Evolutionary conservation across 2,888 invertebrate species (phyloP).

Genomic region (Nephrotoma appendiculata): DNA sequence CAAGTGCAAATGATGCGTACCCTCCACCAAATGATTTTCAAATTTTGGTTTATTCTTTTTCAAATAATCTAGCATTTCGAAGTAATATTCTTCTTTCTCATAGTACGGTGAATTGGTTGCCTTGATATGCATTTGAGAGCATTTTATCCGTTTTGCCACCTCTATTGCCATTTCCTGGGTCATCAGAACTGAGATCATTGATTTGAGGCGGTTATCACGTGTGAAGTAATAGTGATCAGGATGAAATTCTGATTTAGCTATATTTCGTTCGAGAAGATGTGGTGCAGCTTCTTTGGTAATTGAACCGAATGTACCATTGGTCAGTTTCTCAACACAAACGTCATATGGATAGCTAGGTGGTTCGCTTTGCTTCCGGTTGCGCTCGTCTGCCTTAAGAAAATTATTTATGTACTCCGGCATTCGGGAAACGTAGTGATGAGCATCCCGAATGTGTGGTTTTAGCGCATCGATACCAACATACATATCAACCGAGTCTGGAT

Average conservation of each 20-base stretch:
- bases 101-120: slow-evolving; percentile 40
- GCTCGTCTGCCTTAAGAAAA: slow-evolving; percentile 34
- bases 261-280: slow-evolving; percentile 41
- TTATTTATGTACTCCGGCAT: slow-evolving; percentile 33
- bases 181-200: slow-evolving; percentile 15
- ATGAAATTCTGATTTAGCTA: slow-evolving; percentile 38
- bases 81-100: slow-evolving; percentile 39
- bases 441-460: slow-evolving; percentile 25
- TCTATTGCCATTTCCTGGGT: slow-evolving; percentile 36
- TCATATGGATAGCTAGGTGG: slow-evolving; percentile 49
- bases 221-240: slow-evolving; percentile 46
- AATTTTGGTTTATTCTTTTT: slow-evolving; percentile 35
- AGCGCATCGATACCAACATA: slow-evolving; percentile 27
- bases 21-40: slow-evolving; percentile 45
- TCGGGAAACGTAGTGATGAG: slow-evolving; percentile 21
- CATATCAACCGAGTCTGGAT: slow-evolving; percentile 32
- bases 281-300: slow-evolving; percentile 40
- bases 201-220: slow-evolving; percentile 44
- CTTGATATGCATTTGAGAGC: slow-evolving; percentile 49
- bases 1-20: slow-evolving; percentile 63
- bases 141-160: slow-evolving; percentile 40
- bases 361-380: slow-evolving; percentile 30
- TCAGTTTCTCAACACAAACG: slow-evolving; percentile 42
- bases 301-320: slow-evolving; percentile 40
- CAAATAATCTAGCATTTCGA: slow-evolving; percentile 39